Conservation (phyloP, 1,140 invertebrate species). For the Platyura marginata region DNA sequence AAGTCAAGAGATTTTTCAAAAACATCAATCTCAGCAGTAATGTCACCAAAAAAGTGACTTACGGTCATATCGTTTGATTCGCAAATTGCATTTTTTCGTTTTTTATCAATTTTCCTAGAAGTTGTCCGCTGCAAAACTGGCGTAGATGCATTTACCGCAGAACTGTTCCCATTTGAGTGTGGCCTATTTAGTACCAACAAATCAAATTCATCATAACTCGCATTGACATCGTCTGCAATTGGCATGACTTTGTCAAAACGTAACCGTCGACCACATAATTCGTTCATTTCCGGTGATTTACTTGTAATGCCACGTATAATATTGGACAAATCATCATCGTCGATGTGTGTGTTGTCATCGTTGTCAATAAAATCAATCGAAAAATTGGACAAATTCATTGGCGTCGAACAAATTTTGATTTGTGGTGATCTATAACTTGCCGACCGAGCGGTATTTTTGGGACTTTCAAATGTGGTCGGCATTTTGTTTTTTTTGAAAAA, state of each 20-base stretch:
- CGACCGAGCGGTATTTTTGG: conserved; percentile 5
- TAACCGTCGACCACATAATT: background rate
- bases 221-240: conserved; percentile 3
- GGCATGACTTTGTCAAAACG: background rate
- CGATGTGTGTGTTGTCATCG: conserved; percentile 19
- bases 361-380: conserved; percentile 8
- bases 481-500: conserved; percentile 18
- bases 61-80: background rate
- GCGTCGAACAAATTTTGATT: conserved; percentile 12
- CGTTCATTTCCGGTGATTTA: conserved; percentile 11
- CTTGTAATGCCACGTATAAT: conserved; percentile 36
- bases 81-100: background rate
- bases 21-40: background rate
- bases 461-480: too few species aligned
- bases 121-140: too few species aligned
- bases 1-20: background rate
- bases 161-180: background rate
- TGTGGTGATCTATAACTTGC: conserved; percentile 3
- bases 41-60: background rate
- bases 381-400: conserved; percentile 11
- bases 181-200: conserved; percentile 3
- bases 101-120: background rate
- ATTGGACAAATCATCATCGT: conserved; percentile 32
- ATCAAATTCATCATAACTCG: conserved; percentile 10
- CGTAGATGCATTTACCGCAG: too few species aligned